Evolutionary conservation across 1,140 invertebrate genomes (phyloP), one percentile per base, ranked within the genome.

Genomic region (Lucilia cuprina): DNA sequence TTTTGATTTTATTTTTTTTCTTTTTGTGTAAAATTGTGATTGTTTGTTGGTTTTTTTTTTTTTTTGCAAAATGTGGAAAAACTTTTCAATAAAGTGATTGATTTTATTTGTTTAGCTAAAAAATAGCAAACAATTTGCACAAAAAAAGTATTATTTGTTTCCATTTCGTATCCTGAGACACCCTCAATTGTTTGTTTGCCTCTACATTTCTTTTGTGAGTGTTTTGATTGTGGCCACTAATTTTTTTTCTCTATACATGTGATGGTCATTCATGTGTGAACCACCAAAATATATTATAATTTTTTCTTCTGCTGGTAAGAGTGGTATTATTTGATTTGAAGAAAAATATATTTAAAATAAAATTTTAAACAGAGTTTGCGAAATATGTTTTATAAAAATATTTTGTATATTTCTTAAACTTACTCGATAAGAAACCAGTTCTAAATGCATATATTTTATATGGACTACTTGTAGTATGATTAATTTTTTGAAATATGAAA

Each of bases 101-200:
- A 80, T 80, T 80, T 80, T 80, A 80, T 80, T 80, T 80, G 41
- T 49, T 49, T 21, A 21, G n/a, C n/a, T 30, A 30, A 55, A 55
- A 55, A 55, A 55, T 55, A 41, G 35, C 35, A 41, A 5, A 5
- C 8, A 5, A 5, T 41, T 41, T 41, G 7, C 13, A 80, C 12
- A 80, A 41, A 49, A n/a, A 80, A 80, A 80, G n/a, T 49, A 80
- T 49, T 80, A 80, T 80, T 80, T 50, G 77, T 80, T 80, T 80
- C 77, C 77, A 80, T 80, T 80, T 35, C 75, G 3, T 60, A 60
- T 14, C n/a, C n/a, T 8, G 7, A 2, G 8, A 7, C 9, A 70
- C 19, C 65, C 65, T 3, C 50, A 17, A 14, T 55, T 12, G 13
- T 21, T 9, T 25, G n/a, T 21, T n/a, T 25, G n/a, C n/a, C 65